Evolutionary conservation across 2,113 vertebrate genomes (phyloP), one percentile per base, ranked within the genome.

Genomic region (Hyperopisus bebe): DNA sequence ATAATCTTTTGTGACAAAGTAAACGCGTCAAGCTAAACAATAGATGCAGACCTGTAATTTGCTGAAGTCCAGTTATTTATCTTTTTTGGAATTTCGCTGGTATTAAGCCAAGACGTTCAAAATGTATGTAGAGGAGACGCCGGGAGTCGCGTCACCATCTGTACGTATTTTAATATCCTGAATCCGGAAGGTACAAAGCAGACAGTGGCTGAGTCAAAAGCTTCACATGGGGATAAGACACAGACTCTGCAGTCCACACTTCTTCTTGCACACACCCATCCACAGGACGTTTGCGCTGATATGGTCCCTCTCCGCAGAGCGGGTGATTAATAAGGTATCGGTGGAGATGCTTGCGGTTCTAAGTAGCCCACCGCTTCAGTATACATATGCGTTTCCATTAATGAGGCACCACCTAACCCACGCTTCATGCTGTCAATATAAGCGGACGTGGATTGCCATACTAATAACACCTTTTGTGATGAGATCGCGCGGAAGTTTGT

Each of bases 241-340:
- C 31, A 89, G 39, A 82, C 47, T 31, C 70, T 48, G 47, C 10
- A 13, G 27, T 51, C 70, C 70, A 89, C 48, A 31, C 70, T 19
- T 82, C 70, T 11, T 48, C 80, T 53, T 53, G 88, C 10, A 89
- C 46, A 80, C 46, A 70, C 10, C n/a, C 44, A 11, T 50, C 62
- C 42, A 46, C 44, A n/a, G 70, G 47, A 89, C 47, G 88, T 82
- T 48, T 74, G n/a, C 44, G 15, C 21, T 47, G 58, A 88, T 88
- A 19, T 77, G 48, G 74, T 89, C 48, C 70, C n/a, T 70, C 82
- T 84, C 58, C 62, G 46, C 44, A 48, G 10, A 31, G 24, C 47
- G 15, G 21, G 77, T 50, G 66, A 89, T 89, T 74, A 89, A 82
- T 89, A 89, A 89, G 74, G 48, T 82, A 89, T 82, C 88, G 70